Evolutionary conservation across 37 sponge, comb jelly and placozoan genomes (phyloP), one percentile per base, ranked within the genome.

Genomic region (Lycopodina hypogea): DNA sequence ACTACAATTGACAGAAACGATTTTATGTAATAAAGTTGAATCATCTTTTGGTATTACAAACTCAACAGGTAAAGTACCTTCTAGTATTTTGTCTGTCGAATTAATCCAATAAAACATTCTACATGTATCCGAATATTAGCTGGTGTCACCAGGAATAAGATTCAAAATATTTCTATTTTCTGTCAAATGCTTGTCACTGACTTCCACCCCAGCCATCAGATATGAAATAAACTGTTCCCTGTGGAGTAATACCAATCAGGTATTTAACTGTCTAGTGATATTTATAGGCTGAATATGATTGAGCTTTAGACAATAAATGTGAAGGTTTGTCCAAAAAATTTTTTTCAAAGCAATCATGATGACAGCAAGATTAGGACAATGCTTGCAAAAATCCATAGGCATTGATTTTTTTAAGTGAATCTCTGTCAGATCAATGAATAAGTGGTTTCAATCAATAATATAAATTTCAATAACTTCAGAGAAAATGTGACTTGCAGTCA

Each of bases 351-450:
- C 86, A 85, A 30, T 85, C 81, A 26, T n/a, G n/a, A n/a, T n/a
- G n/a, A 71, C 78, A 12, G 34, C 61, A 39, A 77, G 80, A 0
- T 65, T 77, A 22, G 83, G 83, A 45, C 56, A 69, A 67, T 86
- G 69, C 55, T 77, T 76, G 1, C 74, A 2, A 55, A 73, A 73
- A 21, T 24, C 77, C 83, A 83, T 88, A 14, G 83, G 78, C 85
- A 80, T 92, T 24, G 92, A n/a, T 92, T 64, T 55, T 63, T 11
- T 23, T 24, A 2, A 80, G 66, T 37, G 9, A n/a, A 17, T 82
- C 88, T 36, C 84, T 35, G 18, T 83, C 80, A 50, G 88, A 88
- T 84, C 92, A 90, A 15, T 82, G 35, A 90, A 85, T 85, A 24
- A 83, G 59, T 57, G 52, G 83, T 33, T 56, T 48, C 17, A 90